These are phyloP conservation scores for Andrena marginata DNA, from an alignment of 2,888 invertebrate species.

Conservation along the genomic window DNA sequence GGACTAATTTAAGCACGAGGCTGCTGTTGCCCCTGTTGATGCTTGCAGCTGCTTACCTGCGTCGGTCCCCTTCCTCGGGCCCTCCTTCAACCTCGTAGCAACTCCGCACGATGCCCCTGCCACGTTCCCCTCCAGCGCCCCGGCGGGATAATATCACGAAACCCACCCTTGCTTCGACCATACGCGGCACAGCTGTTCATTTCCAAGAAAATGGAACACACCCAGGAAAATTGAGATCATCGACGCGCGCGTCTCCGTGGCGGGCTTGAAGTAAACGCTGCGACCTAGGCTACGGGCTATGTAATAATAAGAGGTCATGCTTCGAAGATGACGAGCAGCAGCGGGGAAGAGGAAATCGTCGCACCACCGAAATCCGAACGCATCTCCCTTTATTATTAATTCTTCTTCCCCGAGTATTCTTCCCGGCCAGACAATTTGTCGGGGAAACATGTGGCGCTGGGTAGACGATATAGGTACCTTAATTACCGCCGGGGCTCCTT, in stretches of 20 bases:
- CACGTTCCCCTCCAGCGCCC: too few species aligned
- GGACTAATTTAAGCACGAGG: conserved; percentile 83
- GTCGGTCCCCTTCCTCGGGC: conserved; percentile 61
- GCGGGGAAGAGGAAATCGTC: conserved; percentile 46
- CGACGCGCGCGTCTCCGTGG: too few species aligned
- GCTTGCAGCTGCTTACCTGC: conserved; percentile 82
- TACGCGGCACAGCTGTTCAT: background rate
- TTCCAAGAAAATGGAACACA: conserved; percentile 9
- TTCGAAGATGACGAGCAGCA: conserved; percentile 6
- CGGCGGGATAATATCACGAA: background rate
- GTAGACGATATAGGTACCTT: background rate
- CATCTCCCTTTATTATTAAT: conserved; percentile 15
- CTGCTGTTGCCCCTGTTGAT: conserved; percentile 72
- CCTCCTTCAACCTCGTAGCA: conserved; percentile 59
- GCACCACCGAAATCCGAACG: conserved; percentile 20
- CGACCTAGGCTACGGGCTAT: background rate
- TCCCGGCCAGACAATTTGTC: conserved; percentile 7
- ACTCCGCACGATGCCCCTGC: background rate
- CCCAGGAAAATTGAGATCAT: background rate
- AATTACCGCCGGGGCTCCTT: background rate
- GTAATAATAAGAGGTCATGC: background rate
- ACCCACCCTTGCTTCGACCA: background rate
- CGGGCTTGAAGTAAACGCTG: too few species aligned
- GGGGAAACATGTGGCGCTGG: background rate
- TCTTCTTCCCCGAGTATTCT: background rate